These are phyloP conservation scores for Micrastur ruficollis DNA, from an alignment of 2,797 vertebrate genomes.

Conservation along the genomic window DNA sequence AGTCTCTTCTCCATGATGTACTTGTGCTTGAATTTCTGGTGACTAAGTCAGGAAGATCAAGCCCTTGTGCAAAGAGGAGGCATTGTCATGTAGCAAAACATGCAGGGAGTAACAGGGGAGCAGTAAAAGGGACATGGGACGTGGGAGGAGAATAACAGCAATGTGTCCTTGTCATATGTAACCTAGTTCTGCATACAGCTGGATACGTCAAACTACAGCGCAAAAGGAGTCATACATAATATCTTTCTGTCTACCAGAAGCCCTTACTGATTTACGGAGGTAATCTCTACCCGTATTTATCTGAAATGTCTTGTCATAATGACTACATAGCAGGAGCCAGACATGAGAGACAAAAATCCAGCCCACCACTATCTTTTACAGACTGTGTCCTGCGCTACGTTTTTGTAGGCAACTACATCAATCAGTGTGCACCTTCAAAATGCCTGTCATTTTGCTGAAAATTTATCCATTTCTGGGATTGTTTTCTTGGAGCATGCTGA, in stretches of 20 bases:
- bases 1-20: background rate
- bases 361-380: background rate
- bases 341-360: background rate
- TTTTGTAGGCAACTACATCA: background rate
- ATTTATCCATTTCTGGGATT: background rate
- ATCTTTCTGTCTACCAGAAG: background rate
- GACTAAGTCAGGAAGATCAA: background rate
- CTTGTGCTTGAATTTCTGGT: background rate
- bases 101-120: background rate
- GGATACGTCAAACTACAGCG: background rate
- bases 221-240: background rate
- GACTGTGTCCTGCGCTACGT: background rate
- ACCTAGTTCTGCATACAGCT: background rate
- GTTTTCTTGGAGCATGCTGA: background rate
- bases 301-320: background rate
- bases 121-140: background rate
- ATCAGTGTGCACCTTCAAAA: background rate
- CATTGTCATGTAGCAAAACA: background rate
- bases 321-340: background rate
- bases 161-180: rapidly evolving
- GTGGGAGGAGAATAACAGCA: background rate
- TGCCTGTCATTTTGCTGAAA: background rate
- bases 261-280: background rate
- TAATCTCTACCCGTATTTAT: background rate
- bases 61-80: background rate